phyloP scores from a whole-genome alignment of 2,113 vertebrate species.

The Callorhinus ursinus region DNA sequence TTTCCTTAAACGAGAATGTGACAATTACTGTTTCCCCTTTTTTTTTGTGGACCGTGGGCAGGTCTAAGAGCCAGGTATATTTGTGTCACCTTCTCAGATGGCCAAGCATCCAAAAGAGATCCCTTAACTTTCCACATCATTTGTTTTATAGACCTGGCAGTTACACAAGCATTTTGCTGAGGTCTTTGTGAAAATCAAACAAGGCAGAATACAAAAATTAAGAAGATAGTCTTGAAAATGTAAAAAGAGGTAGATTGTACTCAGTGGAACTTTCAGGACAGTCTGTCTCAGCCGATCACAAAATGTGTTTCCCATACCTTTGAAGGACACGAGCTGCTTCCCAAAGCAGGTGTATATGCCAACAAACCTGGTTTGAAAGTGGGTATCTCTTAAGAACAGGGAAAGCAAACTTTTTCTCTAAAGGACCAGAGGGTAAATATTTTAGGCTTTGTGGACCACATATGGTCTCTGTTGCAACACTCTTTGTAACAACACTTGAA shows the following conservation, averaged over 20 bases:
- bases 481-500: not conserved
- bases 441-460: not conserved
- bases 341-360: not conserved
- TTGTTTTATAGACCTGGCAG: not conserved
- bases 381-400: not conserved
- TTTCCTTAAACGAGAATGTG: not conserved
- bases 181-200: not conserved
- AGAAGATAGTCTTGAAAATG: not conserved
- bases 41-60: not conserved
- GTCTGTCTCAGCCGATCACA: not conserved
- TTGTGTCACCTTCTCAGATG: not conserved
- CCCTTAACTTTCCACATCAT: not conserved
- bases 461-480: not conserved
- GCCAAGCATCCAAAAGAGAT: not conserved
- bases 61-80: not conserved
- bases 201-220: not conserved
- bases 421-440: not conserved
- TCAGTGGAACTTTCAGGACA: not conserved
- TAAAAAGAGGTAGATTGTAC: not conserved
- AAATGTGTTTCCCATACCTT: not conserved
- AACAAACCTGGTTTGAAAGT: not conserved
- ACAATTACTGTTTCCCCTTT: not conserved
- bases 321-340: not conserved
- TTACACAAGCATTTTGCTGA: not conserved
- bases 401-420: not conserved